Evolutionary conservation across 2,797 vertebrate species (phyloP).

Genomic region (Sebastes hubbsi): DNA sequence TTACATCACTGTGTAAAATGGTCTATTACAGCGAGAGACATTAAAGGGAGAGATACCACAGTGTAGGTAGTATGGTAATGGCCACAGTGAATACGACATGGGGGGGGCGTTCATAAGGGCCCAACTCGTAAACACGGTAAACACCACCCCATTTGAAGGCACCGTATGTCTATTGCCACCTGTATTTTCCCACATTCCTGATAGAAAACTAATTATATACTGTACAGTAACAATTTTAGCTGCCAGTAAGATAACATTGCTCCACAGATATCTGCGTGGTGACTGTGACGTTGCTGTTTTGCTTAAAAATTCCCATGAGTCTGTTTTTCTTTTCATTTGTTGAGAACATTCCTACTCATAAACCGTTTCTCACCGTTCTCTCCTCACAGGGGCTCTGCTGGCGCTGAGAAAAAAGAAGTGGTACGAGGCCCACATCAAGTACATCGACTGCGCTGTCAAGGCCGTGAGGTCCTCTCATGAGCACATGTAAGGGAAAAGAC

Average conservation of each 20-base stretch:
- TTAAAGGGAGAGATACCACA: too few species aligned
- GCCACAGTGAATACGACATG: too few species aligned
- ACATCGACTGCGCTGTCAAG: not conserved
- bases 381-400: conserved; percentile 35
- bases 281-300: not conserved
- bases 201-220: not conserved
- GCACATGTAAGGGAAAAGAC: conserved; percentile 28
- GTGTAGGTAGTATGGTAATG: too few species aligned
- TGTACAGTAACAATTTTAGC: not conserved
- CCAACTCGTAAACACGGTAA: too few species aligned
- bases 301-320: not conserved
- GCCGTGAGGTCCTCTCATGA: not conserved
- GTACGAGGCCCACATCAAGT: conserved; percentile 13
- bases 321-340: not conserved
- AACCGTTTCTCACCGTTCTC: not conserved
- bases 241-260: not conserved
- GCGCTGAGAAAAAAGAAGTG: conserved; percentile 31
- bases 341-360: not conserved
- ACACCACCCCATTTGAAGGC: too few species aligned
- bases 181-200: not conserved
- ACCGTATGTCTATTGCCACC: not conserved
- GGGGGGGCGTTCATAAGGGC: too few species aligned
- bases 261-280: not conserved
- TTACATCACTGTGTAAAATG: too few species aligned
- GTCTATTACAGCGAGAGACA: too few species aligned